Conservation (phyloP, 2,888 invertebrate species). For the Mesoligia furuncula region DNA sequence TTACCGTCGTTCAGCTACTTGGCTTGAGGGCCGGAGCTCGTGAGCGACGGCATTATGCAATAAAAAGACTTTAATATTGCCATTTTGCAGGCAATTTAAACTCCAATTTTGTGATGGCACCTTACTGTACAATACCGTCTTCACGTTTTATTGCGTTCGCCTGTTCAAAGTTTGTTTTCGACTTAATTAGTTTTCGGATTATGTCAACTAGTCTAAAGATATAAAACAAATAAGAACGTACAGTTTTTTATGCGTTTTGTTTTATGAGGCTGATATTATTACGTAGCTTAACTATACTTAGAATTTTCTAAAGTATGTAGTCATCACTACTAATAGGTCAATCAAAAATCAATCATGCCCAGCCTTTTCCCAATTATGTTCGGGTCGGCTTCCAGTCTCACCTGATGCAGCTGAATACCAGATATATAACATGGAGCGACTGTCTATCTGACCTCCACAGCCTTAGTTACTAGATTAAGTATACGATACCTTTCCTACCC, state of each 20-base stretch:
- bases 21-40: constrained; percentile 62
- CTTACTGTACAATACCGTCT: constrained; percentile 55
- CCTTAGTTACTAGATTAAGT: too few relatives aligned
- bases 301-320: not conserved
- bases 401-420: too few relatives aligned
- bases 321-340: not conserved
- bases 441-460: not conserved
- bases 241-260: constrained; percentile 13
- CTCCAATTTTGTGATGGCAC: constrained; percentile 67
- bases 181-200: constrained; percentile 46
- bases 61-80: constrained; percentile 70
- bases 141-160: constrained; percentile 57
- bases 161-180: constrained; percentile 43
- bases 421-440: too few relatives aligned
- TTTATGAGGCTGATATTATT: constrained; percentile 13
- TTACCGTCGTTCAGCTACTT: constrained; percentile 65
- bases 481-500: too few relatives aligned
- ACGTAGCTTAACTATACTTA: not conserved
- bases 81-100: constrained; percentile 71
- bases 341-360: too few relatives aligned
- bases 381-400: not conserved
- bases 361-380: not conserved
- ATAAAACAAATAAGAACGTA: constrained; percentile 19
- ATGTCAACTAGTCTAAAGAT: constrained; percentile 8
- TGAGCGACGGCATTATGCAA: constrained; percentile 64